Evolutionary conservation across 2,888 invertebrate genomes (phyloP).

Genomic region (Pyrochroa serraticornis): DNA sequence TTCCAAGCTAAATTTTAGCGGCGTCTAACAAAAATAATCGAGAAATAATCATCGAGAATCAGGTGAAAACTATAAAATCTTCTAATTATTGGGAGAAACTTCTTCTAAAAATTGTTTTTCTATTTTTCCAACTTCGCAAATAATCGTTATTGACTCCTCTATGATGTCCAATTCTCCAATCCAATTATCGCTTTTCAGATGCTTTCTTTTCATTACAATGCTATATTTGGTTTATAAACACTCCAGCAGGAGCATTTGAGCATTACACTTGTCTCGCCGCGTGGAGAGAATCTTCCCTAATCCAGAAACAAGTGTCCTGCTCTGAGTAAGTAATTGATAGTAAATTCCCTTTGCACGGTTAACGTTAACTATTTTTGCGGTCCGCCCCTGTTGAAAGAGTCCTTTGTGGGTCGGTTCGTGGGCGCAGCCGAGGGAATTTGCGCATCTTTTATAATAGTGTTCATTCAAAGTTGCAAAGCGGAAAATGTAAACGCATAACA

Average conservation of each 20-base stretch:
- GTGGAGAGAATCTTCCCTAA: not conserved
- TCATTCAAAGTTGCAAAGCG: conserved; percentile 41
- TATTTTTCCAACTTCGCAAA: conserved; percentile 13
- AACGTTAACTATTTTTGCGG: conserved; percentile 3
- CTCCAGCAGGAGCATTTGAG: conserved; percentile 25
- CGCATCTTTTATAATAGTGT: conserved; percentile 45
- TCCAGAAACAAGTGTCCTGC: conserved; percentile 4
- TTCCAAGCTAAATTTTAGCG: conserved; percentile 10
- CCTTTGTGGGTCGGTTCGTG: conserved; percentile 18
- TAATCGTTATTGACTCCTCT: conserved; percentile 20
- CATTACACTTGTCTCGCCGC: conserved; percentile 3
- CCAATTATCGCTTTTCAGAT: conserved; percentile 38
- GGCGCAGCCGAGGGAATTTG: conserved; percentile 29
- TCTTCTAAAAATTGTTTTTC: not conserved
- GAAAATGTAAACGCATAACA: conserved; percentile 48
- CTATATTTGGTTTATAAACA: conserved; percentile 39
- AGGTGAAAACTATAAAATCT: no score
- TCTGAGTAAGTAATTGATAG: conserved; percentile 12
- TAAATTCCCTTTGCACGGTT: conserved; percentile 4
- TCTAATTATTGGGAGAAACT: no score
- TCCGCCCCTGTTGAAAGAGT: conserved; percentile 8
- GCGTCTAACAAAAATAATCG: no score
- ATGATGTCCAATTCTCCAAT: conserved; percentile 34
- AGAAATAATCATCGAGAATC: no score
- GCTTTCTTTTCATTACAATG: conserved; percentile 46